Evolutionary conservation across 2,888 invertebrate genomes (phyloP), one percentile per base, ranked within the genome.

Genomic region (Ypsolopha sequella): DNA sequence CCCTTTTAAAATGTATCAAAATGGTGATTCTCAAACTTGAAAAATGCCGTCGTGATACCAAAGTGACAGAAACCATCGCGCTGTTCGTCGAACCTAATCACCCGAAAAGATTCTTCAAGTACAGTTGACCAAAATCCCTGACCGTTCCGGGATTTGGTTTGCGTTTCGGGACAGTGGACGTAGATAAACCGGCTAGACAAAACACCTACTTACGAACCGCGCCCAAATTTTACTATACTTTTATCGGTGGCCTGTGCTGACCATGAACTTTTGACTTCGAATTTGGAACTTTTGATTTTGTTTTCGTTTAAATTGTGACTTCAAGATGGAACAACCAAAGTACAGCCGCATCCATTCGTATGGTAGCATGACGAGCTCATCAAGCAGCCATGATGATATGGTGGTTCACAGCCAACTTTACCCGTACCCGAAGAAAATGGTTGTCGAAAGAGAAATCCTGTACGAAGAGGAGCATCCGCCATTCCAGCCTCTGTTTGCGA

Each of bases 51-150:
- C 66, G 73, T 54, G 77, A 73, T 55, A 76, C 70, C 51, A 77
- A 73, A 67, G 73, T 76, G 61, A 79, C 78, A 56, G 79, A 77
- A 59, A 68, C 67, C 53, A 69, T 71, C 63, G 78, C 76, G 55
- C 66, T 82, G 60, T 84, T 85, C 60, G 72, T 81, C 56, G 84
- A 82, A 69, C 72, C 79, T 52, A 80, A 80, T 65, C 85, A 86
- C 53, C 84, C 87, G 14, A 86, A 85, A 59, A 71, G 85, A 52
- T 87, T 84, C 60, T 87, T 80, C 57, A 87, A 87, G 63, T 86
- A 87, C 70, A 87, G 87, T 81, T 87, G 87, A 87, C 87, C 73
- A 14, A 10, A 36, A n/a, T 24, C 24, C 24, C 13, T 13, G 11
- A 11, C 36, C 47, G 48, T 48, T 48, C 48, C 48, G 48, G 39